Conservation (phyloP, 2,797 vertebrate genomes). For the Pristis pectinata region DNA sequence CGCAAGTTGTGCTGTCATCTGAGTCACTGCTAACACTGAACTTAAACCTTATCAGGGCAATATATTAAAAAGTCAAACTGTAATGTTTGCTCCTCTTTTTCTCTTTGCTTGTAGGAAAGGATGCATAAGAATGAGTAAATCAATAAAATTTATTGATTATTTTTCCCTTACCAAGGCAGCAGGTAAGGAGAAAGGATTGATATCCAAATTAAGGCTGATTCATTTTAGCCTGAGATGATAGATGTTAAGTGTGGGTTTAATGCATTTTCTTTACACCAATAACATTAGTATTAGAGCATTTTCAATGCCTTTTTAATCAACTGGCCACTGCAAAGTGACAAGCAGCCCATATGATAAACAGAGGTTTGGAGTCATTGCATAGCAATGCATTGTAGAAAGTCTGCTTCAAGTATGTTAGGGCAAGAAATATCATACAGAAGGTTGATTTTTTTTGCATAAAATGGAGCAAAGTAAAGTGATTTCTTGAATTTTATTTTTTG, state of each 20-base stretch:
- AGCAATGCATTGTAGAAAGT: constrained; percentile 1
- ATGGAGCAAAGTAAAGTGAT: neutral
- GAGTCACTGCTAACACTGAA: neutral
- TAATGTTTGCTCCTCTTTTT: neutral
- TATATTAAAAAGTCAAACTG: constrained; percentile 2
- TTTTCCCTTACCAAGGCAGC: neutral
- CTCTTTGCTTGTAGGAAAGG: neutral
- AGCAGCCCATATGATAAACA: neutral
- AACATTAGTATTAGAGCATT: neutral
- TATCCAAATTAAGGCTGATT: neutral
- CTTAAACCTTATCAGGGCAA: neutral
- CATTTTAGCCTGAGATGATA: neutral
- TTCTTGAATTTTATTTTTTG: neutral
- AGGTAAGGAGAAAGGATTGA: neutral
- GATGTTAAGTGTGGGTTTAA: neutral
- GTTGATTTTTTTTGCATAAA: neutral
- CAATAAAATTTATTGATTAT: constrained; percentile 18
- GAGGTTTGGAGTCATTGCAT: neutral
- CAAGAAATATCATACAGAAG: too few species aligned
- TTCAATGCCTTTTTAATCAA: neutral
- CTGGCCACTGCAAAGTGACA: neutral
- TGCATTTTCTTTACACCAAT: neutral
- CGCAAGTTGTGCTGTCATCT: too few species aligned
- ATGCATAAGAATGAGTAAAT: neutral
- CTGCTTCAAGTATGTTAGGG: neutral